A percentile compares a stretch with the other conserved stretches of the same genome.
Conservation (phyloP, 2,113 vertebrate genomes). For the Gambusia affinis region DNA sequence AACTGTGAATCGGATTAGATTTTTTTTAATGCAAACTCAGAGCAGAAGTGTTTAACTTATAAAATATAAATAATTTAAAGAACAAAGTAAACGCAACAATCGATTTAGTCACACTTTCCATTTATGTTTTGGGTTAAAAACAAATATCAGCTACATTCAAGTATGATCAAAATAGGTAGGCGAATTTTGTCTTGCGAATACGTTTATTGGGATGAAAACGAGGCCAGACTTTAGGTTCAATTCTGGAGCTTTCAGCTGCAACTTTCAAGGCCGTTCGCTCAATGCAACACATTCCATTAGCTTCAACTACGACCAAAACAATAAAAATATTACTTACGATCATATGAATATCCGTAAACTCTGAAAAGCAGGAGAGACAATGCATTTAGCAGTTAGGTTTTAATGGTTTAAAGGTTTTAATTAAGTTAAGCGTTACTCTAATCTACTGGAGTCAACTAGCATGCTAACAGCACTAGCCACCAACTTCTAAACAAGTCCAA, state of each 20-base stretch:
- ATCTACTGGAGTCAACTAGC: background rate
- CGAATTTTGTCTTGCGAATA: no score
- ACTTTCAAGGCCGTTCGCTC: background rate
- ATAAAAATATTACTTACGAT: constrained; percentile 35
- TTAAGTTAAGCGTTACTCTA: background rate
- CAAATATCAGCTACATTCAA: no score
- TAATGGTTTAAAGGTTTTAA: no score
- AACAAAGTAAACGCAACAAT: no score
- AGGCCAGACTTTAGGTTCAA: background rate
- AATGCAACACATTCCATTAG: background rate
- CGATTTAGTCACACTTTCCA: background rate
- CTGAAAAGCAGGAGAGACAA: constrained; percentile 17
- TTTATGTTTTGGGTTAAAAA: no score
- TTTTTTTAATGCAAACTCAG: no score
- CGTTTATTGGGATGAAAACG: background rate
- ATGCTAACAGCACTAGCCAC: constrained; percentile 9
- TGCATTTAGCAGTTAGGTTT: background rate
- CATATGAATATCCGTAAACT: constrained; percentile 20
- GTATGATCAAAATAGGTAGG: background rate
- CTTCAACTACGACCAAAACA: background rate
- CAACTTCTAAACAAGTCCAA: constrained; percentile 5
- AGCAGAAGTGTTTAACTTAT: no score
- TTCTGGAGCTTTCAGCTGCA: background rate
- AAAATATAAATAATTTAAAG: no score
- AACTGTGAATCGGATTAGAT: no score